Conservation (phyloP, 2,797 vertebrate species). For the Dipus sagitta region DNA sequence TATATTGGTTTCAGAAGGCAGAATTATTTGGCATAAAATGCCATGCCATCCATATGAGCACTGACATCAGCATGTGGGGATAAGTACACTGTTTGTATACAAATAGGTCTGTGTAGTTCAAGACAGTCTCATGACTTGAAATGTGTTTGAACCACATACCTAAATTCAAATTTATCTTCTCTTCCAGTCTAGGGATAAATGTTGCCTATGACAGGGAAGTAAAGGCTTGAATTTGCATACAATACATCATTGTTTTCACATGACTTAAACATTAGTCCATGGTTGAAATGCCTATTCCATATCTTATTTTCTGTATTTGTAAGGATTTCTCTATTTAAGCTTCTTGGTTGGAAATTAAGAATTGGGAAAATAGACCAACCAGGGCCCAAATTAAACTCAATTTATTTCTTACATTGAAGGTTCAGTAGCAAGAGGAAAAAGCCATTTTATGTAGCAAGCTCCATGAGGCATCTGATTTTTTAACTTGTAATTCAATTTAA, state of each 20-base stretch:
- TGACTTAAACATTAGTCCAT: background rate
- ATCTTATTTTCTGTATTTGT: background rate
- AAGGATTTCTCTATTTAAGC: background rate
- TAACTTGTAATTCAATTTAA: slow-evolving; percentile 30
- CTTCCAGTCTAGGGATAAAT: slow-evolving; percentile 20
- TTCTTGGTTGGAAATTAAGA: background rate
- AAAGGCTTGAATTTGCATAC: background rate
- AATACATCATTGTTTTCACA: background rate
- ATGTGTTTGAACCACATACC: background rate
- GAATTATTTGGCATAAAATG: background rate
- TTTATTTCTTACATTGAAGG: background rate
- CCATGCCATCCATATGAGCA: background rate
- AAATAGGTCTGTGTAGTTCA: background rate
- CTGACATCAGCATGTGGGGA: slow-evolving; percentile 32
- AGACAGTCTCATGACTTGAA: slow-evolving; percentile 31
- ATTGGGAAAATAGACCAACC: background rate
- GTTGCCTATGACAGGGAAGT: background rate
- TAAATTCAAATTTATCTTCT: background rate
- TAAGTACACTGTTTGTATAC: background rate
- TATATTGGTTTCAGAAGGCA: background rate
- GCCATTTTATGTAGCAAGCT: background rate
- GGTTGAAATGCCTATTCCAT: background rate
- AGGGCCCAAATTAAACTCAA: background rate
- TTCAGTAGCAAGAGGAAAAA: background rate
- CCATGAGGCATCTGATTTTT: background rate